Conservation (phyloP, 2,113 vertebrate genomes). For the Apodemus sylvaticus region DNA sequence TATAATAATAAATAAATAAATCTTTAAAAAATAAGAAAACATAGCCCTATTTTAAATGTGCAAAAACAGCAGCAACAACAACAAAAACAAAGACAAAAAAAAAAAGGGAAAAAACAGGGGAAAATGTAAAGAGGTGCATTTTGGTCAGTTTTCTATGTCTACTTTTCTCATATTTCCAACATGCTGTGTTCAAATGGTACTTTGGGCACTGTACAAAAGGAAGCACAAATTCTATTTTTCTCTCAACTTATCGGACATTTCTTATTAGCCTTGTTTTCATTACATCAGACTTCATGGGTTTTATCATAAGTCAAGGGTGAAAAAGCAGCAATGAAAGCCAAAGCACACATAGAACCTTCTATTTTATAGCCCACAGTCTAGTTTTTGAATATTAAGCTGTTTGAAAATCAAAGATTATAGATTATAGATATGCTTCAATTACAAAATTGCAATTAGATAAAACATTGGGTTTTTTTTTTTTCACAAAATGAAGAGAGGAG, state of each 20-base stretch:
- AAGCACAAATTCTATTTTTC: neutral
- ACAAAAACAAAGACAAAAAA: neutral
- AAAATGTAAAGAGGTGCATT: neutral
- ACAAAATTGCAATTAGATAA: constrained; percentile 12
- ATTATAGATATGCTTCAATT: neutral
- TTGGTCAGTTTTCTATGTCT: neutral
- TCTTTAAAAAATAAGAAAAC: neutral
- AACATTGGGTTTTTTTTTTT: neutral
- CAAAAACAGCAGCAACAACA: no score
- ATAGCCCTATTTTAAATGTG: neutral
- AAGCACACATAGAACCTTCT: neutral
- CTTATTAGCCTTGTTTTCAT: neutral
- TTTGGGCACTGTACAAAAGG: neutral
- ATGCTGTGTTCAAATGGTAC: neutral
- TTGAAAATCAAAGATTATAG: neutral
- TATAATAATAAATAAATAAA: no score
- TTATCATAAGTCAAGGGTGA: neutral
- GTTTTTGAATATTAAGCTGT: neutral
- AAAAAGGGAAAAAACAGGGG: no score
- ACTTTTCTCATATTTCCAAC: constrained; percentile 1
- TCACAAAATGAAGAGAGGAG: neutral
- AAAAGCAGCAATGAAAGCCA: neutral
- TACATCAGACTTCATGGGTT: neutral
- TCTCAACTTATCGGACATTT: neutral
- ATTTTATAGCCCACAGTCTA: neutral